Percentiles rank a stretch among this genome's conserved stretches.
Conservation (phyloP, 2,797 vertebrate genomes). For the Malacoraja senta region DNA sequence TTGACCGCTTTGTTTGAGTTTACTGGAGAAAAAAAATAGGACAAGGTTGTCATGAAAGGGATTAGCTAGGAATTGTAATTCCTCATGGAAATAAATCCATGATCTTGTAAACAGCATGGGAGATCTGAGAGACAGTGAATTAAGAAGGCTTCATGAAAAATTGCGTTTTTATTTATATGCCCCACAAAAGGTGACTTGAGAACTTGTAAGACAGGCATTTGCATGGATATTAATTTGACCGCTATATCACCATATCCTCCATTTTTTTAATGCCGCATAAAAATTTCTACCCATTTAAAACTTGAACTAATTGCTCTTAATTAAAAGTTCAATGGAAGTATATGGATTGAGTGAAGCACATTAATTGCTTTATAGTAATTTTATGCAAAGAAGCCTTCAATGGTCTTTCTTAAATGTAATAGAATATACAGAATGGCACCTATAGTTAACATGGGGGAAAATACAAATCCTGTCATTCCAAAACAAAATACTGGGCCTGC, state of each 20-base stretch:
- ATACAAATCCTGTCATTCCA: not conserved
- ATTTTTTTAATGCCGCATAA: not conserved
- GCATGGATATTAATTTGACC: not conserved
- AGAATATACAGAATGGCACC: not conserved
- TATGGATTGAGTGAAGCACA: not conserved
- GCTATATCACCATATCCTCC: not conserved
- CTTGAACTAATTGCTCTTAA: not conserved
- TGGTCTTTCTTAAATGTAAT: not conserved
- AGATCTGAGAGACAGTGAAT: not conserved
- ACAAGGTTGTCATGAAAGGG: not conserved
- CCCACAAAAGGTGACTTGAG: not conserved
- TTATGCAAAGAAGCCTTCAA: not conserved
- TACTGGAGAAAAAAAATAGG: not conserved
- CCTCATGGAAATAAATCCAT: not conserved
- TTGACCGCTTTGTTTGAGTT: not conserved
- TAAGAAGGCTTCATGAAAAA: not conserved
- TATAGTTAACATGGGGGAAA: not conserved
- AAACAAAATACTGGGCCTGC: not conserved
- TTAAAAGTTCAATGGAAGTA: not conserved
- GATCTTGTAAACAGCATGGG: not conserved
- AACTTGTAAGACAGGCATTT: not conserved
- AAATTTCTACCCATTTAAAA: not conserved
- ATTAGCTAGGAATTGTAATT: not conserved
- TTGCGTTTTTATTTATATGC: not conserved
- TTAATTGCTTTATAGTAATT: not conserved